phyloP scores from a whole-genome alignment of 1,140 invertebrate genomes.

The Chrysopa pallens region DNA sequence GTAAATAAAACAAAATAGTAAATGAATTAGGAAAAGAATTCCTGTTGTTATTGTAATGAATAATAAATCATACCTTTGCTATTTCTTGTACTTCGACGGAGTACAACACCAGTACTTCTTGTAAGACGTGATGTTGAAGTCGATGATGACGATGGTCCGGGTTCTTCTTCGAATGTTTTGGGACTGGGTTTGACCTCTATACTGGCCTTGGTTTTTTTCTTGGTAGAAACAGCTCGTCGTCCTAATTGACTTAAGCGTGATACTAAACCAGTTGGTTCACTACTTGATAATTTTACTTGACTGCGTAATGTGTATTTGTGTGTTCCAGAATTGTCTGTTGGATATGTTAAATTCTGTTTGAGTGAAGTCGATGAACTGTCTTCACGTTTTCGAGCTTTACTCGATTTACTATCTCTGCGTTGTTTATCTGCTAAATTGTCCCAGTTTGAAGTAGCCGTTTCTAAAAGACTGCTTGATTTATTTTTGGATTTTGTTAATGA shows the following conservation, averaged over 20 bases:
- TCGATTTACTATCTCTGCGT: neutral
- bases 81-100: slow-evolving; percentile 23
- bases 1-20: too few relatives aligned
- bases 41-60: too few relatives aligned
- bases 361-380: neutral
- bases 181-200: slow-evolving; percentile 7
- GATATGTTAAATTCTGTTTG: neutral
- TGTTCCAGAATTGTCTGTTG: slow-evolving; percentile 9
- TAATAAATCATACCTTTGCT: too few relatives aligned
- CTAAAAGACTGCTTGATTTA: neutral
- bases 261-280: neutral
- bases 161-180: slow-evolving; percentile 10
- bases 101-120: slow-evolving; percentile 15
- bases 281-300: slow-evolving; percentile 5
- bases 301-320: slow-evolving; percentile 28
- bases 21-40: too few relatives aligned
- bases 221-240: slow-evolving; percentile 1
- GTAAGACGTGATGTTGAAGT: slow-evolving; percentile 11
- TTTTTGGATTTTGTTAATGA: neutral
- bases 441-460: neutral
- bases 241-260: neutral
- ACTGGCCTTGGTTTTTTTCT: slow-evolving; percentile 2
- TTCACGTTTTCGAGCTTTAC: neutral
- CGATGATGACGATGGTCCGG: slow-evolving; percentile 7
- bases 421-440: neutral